Conservation (phyloP, 2,888 invertebrate species). For the Notocelia uddmanniana region DNA sequence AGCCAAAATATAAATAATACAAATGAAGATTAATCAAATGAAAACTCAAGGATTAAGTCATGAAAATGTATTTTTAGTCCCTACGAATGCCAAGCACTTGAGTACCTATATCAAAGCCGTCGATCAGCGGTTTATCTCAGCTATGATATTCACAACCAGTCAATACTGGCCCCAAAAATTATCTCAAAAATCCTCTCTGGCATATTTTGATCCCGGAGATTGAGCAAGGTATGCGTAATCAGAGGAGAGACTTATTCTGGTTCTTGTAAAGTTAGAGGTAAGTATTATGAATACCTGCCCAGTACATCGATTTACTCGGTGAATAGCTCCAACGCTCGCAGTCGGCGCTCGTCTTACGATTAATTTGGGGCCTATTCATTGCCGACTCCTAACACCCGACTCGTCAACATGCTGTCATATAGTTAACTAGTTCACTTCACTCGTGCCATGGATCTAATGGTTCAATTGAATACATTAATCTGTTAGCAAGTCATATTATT, state of each 20-base stretch:
- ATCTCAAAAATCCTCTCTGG: background rate
- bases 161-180: background rate
- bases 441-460: background rate
- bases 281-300: background rate
- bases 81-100: constrained; percentile 2
- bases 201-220: background rate
- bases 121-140: constrained; percentile 55
- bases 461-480: background rate
- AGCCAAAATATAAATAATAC: too few species aligned
- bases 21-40: background rate
- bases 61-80: constrained; percentile 9
- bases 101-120: constrained; percentile 25
- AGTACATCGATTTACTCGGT: constrained; percentile 51
- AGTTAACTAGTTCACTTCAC: constrained; percentile 25
- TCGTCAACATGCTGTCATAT: constrained; percentile 44
- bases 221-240: background rate
- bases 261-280: background rate
- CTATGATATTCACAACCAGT: constrained; percentile 1
- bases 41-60: background rate
- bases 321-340: constrained; percentile 49
- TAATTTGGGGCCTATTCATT: constrained; percentile 55
- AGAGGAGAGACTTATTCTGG: background rate
- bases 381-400: background rate
- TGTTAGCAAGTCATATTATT: background rate
- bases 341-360: constrained; percentile 47